A percentile compares a stretch with the other conserved stretches of the same genome.
phyloP scores from a whole-genome alignment of 2,113 vertebrate species.

The Hiodon alosoides region DNA sequence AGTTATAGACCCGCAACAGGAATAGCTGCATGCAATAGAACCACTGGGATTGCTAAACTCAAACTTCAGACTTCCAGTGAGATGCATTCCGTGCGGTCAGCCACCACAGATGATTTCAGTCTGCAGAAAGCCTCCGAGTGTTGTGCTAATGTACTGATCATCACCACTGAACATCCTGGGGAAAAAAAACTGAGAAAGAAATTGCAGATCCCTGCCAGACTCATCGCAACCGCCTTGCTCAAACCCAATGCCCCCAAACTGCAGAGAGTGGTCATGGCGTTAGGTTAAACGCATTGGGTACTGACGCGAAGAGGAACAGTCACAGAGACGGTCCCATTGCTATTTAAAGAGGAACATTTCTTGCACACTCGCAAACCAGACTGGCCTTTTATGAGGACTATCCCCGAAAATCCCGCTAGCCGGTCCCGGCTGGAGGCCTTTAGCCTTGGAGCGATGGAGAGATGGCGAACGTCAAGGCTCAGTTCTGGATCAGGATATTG shows the following conservation, averaged over 20 bases:
- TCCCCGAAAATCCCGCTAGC: background rate
- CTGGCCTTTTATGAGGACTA: background rate
- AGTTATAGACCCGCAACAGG: conserved; percentile 21
- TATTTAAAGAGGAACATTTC: no score
- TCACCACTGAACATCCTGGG: background rate
- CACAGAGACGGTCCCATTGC: no score
- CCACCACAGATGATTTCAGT: background rate
- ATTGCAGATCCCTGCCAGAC: no score
- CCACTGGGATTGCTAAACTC: background rate
- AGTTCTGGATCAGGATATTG: background rate
- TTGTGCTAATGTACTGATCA: background rate
- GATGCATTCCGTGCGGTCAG: background rate
- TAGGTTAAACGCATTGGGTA: no score
- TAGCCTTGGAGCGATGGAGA: background rate
- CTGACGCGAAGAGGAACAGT: no score
- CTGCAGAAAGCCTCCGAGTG: background rate
- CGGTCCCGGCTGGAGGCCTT: background rate
- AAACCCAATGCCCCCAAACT: no score
- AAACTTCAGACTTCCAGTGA: conserved; percentile 8
- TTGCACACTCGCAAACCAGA: no score
- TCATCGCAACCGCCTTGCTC: no score
- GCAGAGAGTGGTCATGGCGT: no score
- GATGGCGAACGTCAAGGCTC: background rate
- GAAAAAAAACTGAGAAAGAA: background rate
- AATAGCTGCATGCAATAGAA: conserved; percentile 13